Evolutionary conservation across 2,888 invertebrate species (phyloP).

Genomic region (Periphyllus acericola): DNA sequence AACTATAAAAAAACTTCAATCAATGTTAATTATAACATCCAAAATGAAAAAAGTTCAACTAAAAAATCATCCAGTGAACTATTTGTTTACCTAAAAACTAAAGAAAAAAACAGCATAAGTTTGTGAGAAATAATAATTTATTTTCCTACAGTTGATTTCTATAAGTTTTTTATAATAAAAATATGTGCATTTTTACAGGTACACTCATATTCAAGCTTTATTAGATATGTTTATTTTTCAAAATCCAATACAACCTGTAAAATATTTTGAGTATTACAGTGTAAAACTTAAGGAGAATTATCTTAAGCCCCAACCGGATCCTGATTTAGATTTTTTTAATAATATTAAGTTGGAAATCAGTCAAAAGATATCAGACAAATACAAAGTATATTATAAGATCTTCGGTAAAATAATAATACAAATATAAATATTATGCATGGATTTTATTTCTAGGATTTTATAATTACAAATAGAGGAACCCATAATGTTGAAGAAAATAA

Average conservation of each 20-base stretch:
- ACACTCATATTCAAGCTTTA: conserved; percentile 29
- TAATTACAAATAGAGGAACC: neutral
- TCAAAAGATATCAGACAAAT: conserved; percentile 7
- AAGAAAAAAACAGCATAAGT: conserved; percentile 18
- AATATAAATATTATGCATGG: neutral
- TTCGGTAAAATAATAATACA: neutral
- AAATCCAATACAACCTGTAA: conserved; percentile 37
- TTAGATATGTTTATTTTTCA: conserved; percentile 51
- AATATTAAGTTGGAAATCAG: conserved; percentile 4
- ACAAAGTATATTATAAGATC: conserved; percentile 20
- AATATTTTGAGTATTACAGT: conserved; percentile 55
- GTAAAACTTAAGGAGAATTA: conserved; percentile 30
- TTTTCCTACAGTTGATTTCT: neutral
- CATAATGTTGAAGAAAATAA: neutral
- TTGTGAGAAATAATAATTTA: conserved; percentile 25
- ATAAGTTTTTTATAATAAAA: neutral
- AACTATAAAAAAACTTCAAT: neutral
- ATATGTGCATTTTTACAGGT: neutral
- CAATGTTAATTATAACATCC: neutral
- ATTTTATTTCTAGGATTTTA: conserved; percentile 3
- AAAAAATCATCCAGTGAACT: neutral
- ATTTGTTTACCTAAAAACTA: neutral
- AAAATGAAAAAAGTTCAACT: neutral
- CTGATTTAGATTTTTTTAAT: conserved; percentile 28
- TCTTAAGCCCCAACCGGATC: neutral